Evolutionary conservation across 2,797 vertebrate species (phyloP).

Genomic region (Arctocebus calabarensis): DNA sequence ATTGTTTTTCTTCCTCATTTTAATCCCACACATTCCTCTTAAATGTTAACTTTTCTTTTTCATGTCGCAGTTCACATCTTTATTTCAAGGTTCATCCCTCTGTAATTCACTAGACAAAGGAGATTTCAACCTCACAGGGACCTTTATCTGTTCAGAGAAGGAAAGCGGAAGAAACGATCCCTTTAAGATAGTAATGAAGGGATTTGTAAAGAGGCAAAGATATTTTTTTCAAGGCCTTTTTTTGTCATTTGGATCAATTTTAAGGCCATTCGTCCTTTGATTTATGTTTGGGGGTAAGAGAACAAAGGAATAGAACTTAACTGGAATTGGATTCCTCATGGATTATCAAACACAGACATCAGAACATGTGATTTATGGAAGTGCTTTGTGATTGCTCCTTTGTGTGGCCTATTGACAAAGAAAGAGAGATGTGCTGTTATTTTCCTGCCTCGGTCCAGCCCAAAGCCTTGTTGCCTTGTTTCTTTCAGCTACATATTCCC

Average conservation of each 20-base stretch:
- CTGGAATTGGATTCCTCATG: constrained; percentile 38
- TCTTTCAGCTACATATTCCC: background rate
- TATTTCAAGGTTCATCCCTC: constrained; percentile 31
- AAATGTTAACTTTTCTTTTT: constrained; percentile 42
- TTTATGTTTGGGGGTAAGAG: constrained; percentile 22
- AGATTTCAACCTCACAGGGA: background rate
- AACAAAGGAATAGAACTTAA: constrained; percentile 9
- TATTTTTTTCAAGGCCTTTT: constrained; percentile 58
- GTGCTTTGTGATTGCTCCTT: background rate
- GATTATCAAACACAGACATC: constrained; percentile 17
- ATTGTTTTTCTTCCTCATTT: background rate
- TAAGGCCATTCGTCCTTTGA: constrained; percentile 54
- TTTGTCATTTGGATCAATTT: constrained; percentile 56
- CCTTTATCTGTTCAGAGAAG: background rate
- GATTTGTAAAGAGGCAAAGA: constrained; percentile 36
- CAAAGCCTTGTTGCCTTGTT: background rate
- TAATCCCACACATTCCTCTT: background rate
- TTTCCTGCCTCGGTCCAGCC: background rate
- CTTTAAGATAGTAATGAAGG: constrained; percentile 30
- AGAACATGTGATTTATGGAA: constrained; percentile 26
- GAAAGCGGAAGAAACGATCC: background rate
- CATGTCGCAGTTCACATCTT: background rate
- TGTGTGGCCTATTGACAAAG: background rate
- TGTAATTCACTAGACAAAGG: constrained; percentile 50
- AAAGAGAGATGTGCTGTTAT: background rate